Evolutionary conservation across 1,140 invertebrate species (phyloP).

Genomic region (Belonocnema kinseyi): DNA sequence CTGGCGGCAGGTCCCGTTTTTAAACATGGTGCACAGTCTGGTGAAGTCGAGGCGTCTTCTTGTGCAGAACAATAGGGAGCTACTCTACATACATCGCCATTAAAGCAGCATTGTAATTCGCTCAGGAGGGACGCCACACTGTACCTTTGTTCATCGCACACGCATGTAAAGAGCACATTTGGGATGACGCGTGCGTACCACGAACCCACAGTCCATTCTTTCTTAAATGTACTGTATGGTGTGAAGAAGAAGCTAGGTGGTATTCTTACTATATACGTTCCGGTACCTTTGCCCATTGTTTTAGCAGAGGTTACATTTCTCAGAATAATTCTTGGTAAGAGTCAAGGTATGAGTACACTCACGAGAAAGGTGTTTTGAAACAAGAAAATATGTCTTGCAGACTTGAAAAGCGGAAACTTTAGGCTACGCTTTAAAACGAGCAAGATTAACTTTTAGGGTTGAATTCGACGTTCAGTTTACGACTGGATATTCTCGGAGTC

Average conservation of each 20-base stretch:
- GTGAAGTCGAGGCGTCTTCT: conserved; percentile 62
- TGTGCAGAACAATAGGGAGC: conserved; percentile 63
- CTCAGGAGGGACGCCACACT: conserved; percentile 37
- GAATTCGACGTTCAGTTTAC: conserved; percentile 24
- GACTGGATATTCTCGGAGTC: conserved; percentile 21
- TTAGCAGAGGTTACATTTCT: too few relatives aligned
- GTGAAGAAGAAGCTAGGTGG: not conserved
- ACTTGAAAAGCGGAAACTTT: too few relatives aligned
- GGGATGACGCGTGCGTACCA: not conserved
- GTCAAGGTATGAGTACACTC: not conserved
- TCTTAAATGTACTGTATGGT: not conserved
- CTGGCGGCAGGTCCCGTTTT: conserved; percentile 59
- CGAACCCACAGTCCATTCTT: not conserved
- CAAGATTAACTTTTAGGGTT: conserved; percentile 27
- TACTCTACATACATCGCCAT: conserved; percentile 71
- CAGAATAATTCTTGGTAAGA: not conserved
- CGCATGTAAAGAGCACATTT: not conserved
- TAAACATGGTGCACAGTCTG: conserved; percentile 56
- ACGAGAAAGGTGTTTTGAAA: not conserved
- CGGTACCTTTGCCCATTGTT: too few relatives aligned
- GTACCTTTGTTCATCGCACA: conserved; percentile 20
- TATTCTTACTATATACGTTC: too few relatives aligned
- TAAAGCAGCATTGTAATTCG: conserved; percentile 70
- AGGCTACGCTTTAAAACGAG: not conserved
- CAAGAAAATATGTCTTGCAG: not conserved